Evolutionary conservation across 2,113 vertebrate species (phyloP).

Genomic region (Pelusios castaneus): DNA sequence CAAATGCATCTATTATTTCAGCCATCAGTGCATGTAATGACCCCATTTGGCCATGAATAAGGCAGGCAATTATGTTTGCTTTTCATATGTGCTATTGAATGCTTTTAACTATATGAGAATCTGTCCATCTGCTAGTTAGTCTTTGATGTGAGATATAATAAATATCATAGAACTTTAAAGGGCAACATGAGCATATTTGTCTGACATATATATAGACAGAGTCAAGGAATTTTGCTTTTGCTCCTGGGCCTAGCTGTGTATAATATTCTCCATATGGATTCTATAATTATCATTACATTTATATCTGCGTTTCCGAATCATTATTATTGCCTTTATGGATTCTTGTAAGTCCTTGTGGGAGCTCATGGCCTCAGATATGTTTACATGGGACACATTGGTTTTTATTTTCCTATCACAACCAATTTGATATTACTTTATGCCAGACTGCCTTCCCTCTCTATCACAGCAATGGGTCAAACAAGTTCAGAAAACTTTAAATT

Average conservation of each 20-base stretch:
- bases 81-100: background rate
- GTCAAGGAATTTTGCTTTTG: background rate
- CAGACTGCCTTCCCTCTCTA: background rate
- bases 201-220: background rate
- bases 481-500: slow-evolving; percentile 23
- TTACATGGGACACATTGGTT: background rate
- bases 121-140: background rate
- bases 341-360: background rate
- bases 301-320: background rate
- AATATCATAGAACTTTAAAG: slow-evolving; percentile 29
- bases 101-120: background rate
- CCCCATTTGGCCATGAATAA: background rate
- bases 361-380: background rate
- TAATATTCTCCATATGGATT: background rate
- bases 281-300: background rate
- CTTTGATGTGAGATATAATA: slow-evolving; percentile 32
- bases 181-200: background rate
- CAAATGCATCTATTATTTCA: background rate
- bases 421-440: background rate
- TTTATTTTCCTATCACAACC: background rate
- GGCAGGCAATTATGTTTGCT: background rate
- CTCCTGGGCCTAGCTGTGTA: background rate
- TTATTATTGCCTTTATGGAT: background rate
- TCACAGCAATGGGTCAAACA: background rate
- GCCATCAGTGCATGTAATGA: background rate